Evolutionary conservation across 2,113 vertebrate genomes (phyloP), one percentile per base, ranked within the genome.

Genomic region (Delphinapterus leucas): DNA sequence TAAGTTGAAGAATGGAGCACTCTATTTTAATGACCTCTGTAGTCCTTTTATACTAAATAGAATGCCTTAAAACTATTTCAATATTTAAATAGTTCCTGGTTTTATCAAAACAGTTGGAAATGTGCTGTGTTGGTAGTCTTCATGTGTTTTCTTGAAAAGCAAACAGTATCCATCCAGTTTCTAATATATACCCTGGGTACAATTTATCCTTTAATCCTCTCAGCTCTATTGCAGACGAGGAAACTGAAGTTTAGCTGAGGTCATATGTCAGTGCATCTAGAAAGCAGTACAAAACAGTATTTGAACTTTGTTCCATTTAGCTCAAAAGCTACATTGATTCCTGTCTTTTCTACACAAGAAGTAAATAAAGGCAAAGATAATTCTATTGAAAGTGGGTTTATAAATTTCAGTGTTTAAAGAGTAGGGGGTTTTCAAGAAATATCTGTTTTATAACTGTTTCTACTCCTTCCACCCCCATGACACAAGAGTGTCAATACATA

Each of bases 81-180:
- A 33, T 65, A 63, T 89, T 89, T 89, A 87, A 76, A n/a, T 83
- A 41, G 6, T 26, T 86, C n/a, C 38, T 67, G 25, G 20, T 47
- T 88, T 91, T 84, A 90, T 70, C 31, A 82, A 93, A 91, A 73
- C 25, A 73, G 31, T 25, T 88, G 8, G 31, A 93, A 91, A 85
- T 74, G 15, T 68, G 31, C n/a, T 80, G 3, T 53, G 13, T 60
- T 94, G 84, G 14, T 70, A 47, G 26, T 74, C 77, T 60, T 94
- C 15, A 18, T 63, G 33, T 58, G 38, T 65, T 88, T 77, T 73
- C 47, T 67, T 80, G n/a, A 55, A 67, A 80, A 84, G 80, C 86
- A 83, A 82, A 38, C 33, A 82, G 26, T 25, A 9, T 85, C n/a
- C 41, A 17, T 71, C 60, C 10, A 36, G 47, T 93, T 84, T 92